Conservation (phyloP, 2,797 vertebrate genomes). For the Rhabdophis nuchalis region DNA sequence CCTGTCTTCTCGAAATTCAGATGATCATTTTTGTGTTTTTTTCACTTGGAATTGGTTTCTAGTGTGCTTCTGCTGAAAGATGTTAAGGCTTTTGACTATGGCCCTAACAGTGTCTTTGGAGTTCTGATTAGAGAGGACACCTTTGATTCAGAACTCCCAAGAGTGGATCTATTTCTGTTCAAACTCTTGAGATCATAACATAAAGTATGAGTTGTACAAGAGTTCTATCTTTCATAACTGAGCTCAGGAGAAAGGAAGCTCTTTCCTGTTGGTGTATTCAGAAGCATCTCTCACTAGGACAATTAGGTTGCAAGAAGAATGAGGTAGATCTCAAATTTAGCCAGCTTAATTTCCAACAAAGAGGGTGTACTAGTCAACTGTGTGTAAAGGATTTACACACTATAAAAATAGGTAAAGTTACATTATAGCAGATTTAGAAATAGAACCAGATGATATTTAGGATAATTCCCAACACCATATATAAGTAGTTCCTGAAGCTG, state of each 20-base stretch:
- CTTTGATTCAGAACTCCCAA: background rate
- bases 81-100: slow-evolving; percentile 46
- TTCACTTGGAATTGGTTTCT: slow-evolving; percentile 73
- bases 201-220: background rate
- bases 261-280: background rate
- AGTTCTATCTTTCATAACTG: background rate
- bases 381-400: slow-evolving; percentile 41
- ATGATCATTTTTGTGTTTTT: slow-evolving; percentile 61
- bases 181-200: slow-evolving; percentile 1
- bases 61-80: slow-evolving; percentile 69
- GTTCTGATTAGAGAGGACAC: background rate
- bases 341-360: background rate
- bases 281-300: background rate
- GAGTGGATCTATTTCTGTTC: background rate
- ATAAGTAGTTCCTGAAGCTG: background rate
- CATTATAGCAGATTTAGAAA: background rate
- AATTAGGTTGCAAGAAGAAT: slow-evolving; percentile 9
- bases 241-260: background rate
- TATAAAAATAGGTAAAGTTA: slow-evolving; percentile 31
- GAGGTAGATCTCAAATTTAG: slow-evolving; percentile 23
- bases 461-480: background rate
- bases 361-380: slow-evolving; percentile 11
- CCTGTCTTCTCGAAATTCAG: slow-evolving; percentile 48
- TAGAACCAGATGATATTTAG: background rate
- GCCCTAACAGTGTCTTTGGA: slow-evolving; percentile 35